Conservation (phyloP, 1,140 invertebrate species). For the Paracyclopina nana region DNA sequence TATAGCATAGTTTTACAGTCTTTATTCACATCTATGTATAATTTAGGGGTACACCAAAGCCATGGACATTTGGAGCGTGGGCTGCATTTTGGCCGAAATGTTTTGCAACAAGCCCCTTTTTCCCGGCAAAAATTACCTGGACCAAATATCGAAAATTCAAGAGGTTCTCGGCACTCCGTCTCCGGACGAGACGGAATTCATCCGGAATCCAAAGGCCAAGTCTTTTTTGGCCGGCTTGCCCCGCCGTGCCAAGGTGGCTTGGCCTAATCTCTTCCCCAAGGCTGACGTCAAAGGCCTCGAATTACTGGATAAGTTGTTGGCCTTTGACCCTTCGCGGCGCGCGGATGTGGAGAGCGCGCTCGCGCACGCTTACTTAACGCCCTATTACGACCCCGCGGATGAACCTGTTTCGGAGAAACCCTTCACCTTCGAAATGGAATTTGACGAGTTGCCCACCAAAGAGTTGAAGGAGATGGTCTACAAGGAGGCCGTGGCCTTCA, state of each 20-base stretch:
- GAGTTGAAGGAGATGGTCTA: background rate
- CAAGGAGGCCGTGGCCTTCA: background rate
- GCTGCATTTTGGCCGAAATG: conserved; percentile 98
- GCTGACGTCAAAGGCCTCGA: conserved; percentile 37
- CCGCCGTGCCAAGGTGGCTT: background rate
- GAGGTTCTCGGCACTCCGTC: conserved; percentile 89
- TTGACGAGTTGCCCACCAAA: background rate
- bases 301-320: conserved; percentile 93
- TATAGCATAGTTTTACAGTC: too few relatives aligned
- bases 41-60: conserved; percentile 93
- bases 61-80: conserved; percentile 99
- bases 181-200: conserved; percentile 64
- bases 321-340: conserved; percentile 92
- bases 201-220: conserved; percentile 1
- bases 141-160: conserved; percentile 96
- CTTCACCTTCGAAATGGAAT: conserved; percentile 4
- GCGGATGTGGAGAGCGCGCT: conserved; percentile 91
- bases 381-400: conserved; percentile 81
- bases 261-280: background rate
- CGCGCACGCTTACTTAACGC: conserved; percentile 92
- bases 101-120: conserved; percentile 92
- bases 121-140: conserved; percentile 95
- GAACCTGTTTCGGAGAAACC: conserved; percentile 3
- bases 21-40: too few relatives aligned
- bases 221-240: background rate